These are phyloP conservation scores for Neofelis nebulosa DNA, from an alignment of 2,113 vertebrate genomes.

Conservation along the genomic window DNA sequence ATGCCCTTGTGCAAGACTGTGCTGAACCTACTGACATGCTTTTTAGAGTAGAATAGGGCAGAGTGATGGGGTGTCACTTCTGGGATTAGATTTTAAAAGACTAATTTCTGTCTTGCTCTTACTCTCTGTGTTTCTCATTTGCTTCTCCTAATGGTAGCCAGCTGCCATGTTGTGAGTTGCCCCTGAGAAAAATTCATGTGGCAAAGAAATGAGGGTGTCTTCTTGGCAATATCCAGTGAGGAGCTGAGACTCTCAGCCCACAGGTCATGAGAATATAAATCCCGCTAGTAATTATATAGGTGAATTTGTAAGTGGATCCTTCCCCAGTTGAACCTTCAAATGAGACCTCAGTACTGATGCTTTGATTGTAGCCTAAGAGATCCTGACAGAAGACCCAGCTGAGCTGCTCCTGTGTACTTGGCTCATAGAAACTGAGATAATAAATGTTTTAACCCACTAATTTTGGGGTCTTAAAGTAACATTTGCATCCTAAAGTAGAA, in stretches of 20 bases:
- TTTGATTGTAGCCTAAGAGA: not conserved
- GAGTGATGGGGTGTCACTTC: not conserved
- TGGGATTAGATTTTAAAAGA: not conserved
- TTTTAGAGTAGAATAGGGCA: not conserved
- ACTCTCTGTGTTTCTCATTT: not conserved
- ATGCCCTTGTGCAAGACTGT: not conserved
- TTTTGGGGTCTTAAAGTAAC: not conserved
- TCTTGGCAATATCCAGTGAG: not conserved
- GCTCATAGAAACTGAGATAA: not conserved
- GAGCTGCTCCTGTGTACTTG: not conserved
- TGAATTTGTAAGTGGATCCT: not conserved
- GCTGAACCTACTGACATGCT: not conserved
- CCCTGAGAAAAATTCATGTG: not conserved
- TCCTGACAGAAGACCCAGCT: not conserved
- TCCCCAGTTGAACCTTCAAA: not conserved
- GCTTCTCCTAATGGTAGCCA: not conserved
- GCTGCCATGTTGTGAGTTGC: not conserved
- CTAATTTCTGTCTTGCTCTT: not conserved
- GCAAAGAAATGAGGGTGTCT: not conserved
- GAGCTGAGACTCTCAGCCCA: not conserved
- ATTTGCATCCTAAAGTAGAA: not conserved
- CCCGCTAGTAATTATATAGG: not conserved
- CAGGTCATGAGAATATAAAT: rapidly evolving
- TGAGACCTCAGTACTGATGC: not conserved
- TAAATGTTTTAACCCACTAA: not conserved